Base-by-base conservation (phyloP, 2,797 vertebrate species). In the Lagocephalus sceleratus region DNA sequence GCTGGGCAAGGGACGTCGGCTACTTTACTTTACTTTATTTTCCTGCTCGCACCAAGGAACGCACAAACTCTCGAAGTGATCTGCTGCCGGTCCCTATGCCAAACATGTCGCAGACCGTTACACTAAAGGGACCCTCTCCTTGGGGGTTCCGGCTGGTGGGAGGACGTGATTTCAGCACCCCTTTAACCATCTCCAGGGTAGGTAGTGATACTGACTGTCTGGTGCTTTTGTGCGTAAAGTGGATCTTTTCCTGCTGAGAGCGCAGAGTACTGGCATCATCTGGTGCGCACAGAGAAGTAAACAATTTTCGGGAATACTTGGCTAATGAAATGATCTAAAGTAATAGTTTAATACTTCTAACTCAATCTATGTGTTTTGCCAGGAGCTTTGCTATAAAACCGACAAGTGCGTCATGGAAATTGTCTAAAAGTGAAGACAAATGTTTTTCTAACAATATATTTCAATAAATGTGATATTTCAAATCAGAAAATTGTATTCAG, bases 81-180 rank as follows among this genome's bases (percentile, higher is more conserved):
- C 29, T 15, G 47, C n/a, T 35, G 5, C 19, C 35, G 26, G 29
- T 8, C 50, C 8, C 17, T 50, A 51, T 21, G 51, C 51, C 68
- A 51, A 74, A 62, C 61, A 95, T 96, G 95, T 72, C 92, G 59
- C 92, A 89, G 60, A 93, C 89, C 14, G 93, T 98, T 83, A 93
- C 90, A 52, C 89, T 98, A 44, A 91, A 76, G 21, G 96, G 96
- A 66, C 95, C 96, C 61, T 95, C 96, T 73, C 96, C 96, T 0
- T 98, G 96, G 96, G 96, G 96, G 0, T 98, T 98, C 81, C 93
- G 96, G 0, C 86, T 98, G 78, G 94, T 98, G 73, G 96, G 96
- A 61, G 96, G 95, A 64, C 93, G 94, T 47, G 96, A 98, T 35
- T 98, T 97, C 89, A 98, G 93, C 82, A 91, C 94, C 5, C 95